Percentiles rank a stretch among this genome's conserved stretches.
Evolutionary conservation across 2,113 vertebrate species (phyloP).

Genomic region (Dicaeum eximium): DNA sequence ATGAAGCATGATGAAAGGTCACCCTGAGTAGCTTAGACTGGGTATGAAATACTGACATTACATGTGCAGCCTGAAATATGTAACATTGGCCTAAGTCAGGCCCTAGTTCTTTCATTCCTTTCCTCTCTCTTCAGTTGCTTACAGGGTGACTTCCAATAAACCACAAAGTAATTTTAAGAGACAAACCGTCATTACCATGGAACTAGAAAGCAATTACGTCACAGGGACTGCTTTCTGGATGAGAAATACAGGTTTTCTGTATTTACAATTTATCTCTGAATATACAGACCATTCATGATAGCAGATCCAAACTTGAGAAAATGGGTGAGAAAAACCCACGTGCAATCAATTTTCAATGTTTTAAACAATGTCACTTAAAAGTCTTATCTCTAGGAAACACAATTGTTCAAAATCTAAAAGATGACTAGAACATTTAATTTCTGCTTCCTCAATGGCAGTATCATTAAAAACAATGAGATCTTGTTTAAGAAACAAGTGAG

Average conservation of each 20-base stretch:
- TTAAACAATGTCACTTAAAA: background rate
- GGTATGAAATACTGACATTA: background rate
- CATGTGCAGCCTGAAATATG: rapidly evolving
- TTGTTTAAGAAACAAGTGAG: background rate
- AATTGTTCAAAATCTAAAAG: background rate
- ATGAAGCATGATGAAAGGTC: background rate
- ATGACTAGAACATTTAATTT: background rate
- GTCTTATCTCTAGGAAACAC: background rate
- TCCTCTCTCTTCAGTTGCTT: background rate
- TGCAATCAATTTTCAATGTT: background rate
- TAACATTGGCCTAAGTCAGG: background rate
- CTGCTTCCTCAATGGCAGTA: background rate
- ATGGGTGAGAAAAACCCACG: background rate
- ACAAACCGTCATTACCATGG: rapidly evolving
- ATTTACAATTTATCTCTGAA: background rate
- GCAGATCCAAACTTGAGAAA: background rate
- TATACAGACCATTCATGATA: background rate
- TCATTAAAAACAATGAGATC: background rate
- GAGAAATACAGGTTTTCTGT: background rate
- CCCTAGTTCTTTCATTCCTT: background rate
- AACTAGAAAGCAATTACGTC: background rate
- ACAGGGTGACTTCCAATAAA: background rate
- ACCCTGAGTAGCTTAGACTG: background rate
- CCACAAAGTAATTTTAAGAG: background rate
- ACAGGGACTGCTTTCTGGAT: background rate